Conservation (phyloP, 2,113 vertebrate species). For the Ammodytes dubius region DNA sequence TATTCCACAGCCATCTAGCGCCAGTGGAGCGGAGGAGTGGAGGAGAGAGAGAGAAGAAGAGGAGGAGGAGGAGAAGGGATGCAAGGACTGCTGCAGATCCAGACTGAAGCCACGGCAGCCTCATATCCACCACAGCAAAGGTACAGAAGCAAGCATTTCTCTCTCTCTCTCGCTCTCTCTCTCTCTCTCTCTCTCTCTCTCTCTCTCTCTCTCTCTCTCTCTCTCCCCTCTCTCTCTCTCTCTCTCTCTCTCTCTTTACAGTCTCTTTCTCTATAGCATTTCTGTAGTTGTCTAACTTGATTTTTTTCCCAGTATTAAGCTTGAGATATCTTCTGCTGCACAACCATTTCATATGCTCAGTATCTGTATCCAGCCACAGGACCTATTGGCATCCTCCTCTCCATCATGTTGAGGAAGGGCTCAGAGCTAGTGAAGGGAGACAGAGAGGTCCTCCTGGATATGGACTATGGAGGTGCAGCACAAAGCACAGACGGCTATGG, state of each 20-base stretch:
- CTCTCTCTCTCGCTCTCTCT: not conserved
- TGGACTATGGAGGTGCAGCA: constrained; percentile 69
- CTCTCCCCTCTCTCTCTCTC: not conserved
- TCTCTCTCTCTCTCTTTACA: not conserved
- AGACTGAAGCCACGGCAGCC: constrained; percentile 41
- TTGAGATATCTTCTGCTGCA: not conserved
- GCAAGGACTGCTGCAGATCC: constrained; percentile 61
- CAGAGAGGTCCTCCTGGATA: constrained; percentile 80
- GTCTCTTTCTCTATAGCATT: constrained; percentile 14
- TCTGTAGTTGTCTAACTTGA: not conserved
- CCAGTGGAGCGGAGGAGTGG: constrained; percentile 50
- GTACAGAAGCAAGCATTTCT: constrained; percentile 22
- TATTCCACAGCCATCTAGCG: constrained; percentile 55
- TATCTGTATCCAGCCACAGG: constrained; percentile 15
- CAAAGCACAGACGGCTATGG: constrained; percentile 78
- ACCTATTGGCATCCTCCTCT: constrained; percentile 4
- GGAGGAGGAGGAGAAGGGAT: constrained; percentile 45
- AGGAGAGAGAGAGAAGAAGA: constrained; percentile 57
- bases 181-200: no score
- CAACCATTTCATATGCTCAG: constrained; percentile 6
- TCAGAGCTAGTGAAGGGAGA: constrained; percentile 71
- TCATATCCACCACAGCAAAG: constrained; percentile 42
- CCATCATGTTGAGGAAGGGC: constrained; percentile 81
- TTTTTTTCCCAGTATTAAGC: constrained; percentile 7
- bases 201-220: constrained; percentile 7